Percentiles rank a stretch among this genome's conserved stretches.
Evolutionary conservation across 64 coral and sea anemone genomes (phyloP).

Genomic region (Trachythela sp.): DNA sequence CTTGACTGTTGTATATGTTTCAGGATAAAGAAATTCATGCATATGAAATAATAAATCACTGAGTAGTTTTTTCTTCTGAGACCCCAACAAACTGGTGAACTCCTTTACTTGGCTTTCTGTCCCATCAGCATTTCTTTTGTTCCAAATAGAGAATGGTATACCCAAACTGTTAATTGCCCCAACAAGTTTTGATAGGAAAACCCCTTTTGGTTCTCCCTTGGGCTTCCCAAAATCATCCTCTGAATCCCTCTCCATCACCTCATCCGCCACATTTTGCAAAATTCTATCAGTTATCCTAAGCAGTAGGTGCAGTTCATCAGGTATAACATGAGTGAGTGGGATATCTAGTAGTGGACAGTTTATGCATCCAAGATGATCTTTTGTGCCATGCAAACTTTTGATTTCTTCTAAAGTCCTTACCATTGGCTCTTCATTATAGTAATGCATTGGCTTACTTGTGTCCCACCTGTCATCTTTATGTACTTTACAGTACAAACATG

Average conservation of each 20-base stretch:
- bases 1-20: too few species aligned
- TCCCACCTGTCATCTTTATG: constrained; percentile 31
- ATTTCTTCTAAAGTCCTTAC: not conserved
- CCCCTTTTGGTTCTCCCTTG: too few species aligned
- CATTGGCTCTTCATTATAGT: constrained; percentile 20
- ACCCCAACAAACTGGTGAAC: too few species aligned
- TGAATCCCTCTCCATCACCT: too few species aligned
- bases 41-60: too few species aligned
- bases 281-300: constrained; percentile 11
- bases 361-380: not conserved
- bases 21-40: too few species aligned
- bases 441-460: constrained; percentile 13
- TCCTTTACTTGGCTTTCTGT: constrained; percentile 46
- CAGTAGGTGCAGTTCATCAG: constrained; percentile 1
- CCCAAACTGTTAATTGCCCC: too few species aligned
- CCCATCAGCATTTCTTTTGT: constrained; percentile 49
- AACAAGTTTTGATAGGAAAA: too few species aligned
- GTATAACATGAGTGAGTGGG: not conserved
- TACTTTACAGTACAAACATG: constrained; percentile 24
- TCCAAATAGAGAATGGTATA: too few species aligned
- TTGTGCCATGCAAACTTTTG: not conserved
- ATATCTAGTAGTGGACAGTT: not conserved
- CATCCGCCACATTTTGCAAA: constrained; percentile 29
- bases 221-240: too few species aligned
- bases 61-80: too few species aligned